Conservation (phyloP, 2,888 invertebrate species). For the Laothoe populi region DNA sequence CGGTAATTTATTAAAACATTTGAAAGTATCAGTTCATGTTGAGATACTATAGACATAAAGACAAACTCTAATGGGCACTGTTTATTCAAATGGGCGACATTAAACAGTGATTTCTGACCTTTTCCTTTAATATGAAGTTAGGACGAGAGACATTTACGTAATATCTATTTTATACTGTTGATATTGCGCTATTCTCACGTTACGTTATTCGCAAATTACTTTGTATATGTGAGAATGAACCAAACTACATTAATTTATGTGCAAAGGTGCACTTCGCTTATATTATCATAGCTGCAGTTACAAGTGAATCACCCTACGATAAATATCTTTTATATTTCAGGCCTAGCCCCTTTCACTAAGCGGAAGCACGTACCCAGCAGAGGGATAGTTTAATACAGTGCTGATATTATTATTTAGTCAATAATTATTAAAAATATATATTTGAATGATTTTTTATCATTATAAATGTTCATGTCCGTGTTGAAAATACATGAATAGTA, state of each 20-base stretch:
- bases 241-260: conserved; percentile 7
- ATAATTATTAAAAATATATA: no score
- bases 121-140: conserved; percentile 34
- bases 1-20: not conserved
- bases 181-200: conserved; percentile 39
- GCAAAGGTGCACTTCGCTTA: not conserved
- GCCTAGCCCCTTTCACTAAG: no score
- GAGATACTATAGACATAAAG: conserved; percentile 22
- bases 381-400: no score
- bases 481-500: no score
- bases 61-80: conserved; percentile 35
- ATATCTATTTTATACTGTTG: conserved; percentile 32
- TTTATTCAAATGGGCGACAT: conserved; percentile 40
- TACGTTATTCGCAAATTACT: conserved; percentile 38
- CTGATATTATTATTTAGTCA: no score
- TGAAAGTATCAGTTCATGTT: not conserved
- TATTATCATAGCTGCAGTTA: not conserved
- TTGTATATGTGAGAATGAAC: conserved; percentile 34
- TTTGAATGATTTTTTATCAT: no score
- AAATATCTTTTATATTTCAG: no score
- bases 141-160: conserved; percentile 10
- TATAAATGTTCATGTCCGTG: no score
- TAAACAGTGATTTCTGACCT: conserved; percentile 38
- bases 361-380: no score
- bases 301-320: no score